Percentiles rank a stretch among this genome's conserved stretches.
These are phyloP conservation scores for Neodiprion lecontei DNA, from an alignment of 1,140 invertebrate genomes.

Conservation along the genomic window DNA sequence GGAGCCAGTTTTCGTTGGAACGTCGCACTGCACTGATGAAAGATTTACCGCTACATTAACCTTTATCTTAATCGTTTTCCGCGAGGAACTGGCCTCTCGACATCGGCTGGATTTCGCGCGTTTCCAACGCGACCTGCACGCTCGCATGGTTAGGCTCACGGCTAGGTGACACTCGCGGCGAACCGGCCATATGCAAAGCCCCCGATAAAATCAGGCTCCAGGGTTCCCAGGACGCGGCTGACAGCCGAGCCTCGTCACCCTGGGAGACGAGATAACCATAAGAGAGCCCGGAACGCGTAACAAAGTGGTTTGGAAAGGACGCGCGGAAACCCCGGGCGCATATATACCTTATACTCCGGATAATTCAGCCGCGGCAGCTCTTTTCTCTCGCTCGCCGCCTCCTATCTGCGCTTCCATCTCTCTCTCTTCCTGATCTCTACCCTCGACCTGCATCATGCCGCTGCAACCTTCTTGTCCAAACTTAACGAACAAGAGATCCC, in stretches of 20 bases:
- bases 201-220: background rate
- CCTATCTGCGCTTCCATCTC: background rate
- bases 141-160: background rate
- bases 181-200: background rate
- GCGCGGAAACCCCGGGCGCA: background rate
- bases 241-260: constrained; percentile 1
- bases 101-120: background rate
- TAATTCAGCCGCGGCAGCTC: no score
- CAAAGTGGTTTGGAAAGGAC: background rate
- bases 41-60: constrained; percentile 3
- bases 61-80: background rate
- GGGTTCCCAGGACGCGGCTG: background rate
- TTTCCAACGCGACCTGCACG: no score
- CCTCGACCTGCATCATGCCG: background rate
- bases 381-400: background rate
- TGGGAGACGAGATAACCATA: background rate
- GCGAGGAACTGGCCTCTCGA: background rate
- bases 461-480: background rate
- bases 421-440: background rate
- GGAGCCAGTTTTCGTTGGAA: no score
- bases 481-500: background rate
- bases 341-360: no score
- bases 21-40: background rate
- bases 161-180: background rate
- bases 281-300: background rate